Evolutionary conservation across 2,797 vertebrate species (phyloP).

Genomic region (Glyptemys insculpta): DNA sequence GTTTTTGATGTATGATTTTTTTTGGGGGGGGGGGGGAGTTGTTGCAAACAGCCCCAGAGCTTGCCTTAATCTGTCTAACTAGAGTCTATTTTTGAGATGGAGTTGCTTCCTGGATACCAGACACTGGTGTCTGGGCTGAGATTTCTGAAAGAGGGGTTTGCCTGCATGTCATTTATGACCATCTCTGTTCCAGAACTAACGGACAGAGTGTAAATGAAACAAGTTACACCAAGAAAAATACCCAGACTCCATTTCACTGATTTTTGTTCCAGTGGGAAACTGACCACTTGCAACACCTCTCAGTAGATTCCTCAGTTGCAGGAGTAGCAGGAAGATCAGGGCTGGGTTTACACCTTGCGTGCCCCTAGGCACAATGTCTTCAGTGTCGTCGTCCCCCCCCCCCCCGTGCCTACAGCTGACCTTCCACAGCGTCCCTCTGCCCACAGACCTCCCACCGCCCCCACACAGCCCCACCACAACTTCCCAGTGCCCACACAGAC

Average conservation of each 20-base stretch:
- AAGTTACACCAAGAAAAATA: background rate
- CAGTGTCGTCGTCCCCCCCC: too few species aligned
- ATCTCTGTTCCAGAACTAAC: background rate
- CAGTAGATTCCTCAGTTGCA: background rate
- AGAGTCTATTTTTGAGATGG: background rate
- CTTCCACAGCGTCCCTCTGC: too few species aligned
- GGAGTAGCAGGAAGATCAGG: too few species aligned
- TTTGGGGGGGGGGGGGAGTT: too few species aligned
- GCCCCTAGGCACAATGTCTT: too few species aligned
- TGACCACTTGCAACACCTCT: background rate
- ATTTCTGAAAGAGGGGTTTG: background rate
- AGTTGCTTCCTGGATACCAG: background rate
- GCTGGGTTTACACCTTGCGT: too few species aligned
- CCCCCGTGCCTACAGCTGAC: too few species aligned
- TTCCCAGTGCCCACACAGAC: too few species aligned
- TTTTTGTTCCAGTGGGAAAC: background rate
- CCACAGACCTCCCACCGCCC: too few species aligned
- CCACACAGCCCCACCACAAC: too few species aligned
- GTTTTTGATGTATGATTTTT: background rate
- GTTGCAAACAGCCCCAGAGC: background rate
- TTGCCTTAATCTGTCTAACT: rapidly evolving
- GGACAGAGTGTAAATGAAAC: background rate
- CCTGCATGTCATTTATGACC: background rate
- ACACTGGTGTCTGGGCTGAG: background rate
- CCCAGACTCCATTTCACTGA: background rate